Conservation (phyloP, 2,888 invertebrate species). For the Tenthredo amoena region DNA sequence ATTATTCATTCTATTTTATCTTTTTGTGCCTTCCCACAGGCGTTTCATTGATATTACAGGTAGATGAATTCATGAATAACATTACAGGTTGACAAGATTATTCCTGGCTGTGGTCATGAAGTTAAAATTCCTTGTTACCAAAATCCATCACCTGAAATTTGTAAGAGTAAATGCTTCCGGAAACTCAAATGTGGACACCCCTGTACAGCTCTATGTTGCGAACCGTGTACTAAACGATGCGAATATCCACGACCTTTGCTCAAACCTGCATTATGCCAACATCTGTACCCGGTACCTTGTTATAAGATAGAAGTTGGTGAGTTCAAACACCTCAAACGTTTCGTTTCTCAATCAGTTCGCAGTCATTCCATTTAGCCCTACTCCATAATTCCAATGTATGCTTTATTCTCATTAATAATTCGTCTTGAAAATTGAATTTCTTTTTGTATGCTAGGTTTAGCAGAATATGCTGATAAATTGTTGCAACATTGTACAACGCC, state of each 20-base stretch:
- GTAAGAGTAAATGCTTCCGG: constrained; percentile 78
- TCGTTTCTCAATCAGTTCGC: not conserved
- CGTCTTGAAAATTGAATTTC: not conserved
- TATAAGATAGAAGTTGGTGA: constrained; percentile 65
- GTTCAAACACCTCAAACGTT: constrained; percentile 41
- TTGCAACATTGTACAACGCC: constrained; percentile 77
- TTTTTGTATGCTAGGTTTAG: constrained; percentile 53
- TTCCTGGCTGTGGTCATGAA: constrained; percentile 78
- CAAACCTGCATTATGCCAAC: constrained; percentile 78
- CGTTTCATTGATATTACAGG: constrained; percentile 69
- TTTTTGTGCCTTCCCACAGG: constrained; percentile 20
- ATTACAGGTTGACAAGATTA: constrained; percentile 77
- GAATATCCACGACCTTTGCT: constrained; percentile 75
- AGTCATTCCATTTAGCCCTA: not conserved
- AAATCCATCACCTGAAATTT: constrained; percentile 70
- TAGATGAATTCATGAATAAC: constrained; percentile 71
- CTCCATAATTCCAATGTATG: not conserved
- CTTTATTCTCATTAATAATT: not conserved
- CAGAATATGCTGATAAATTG: constrained; percentile 63
- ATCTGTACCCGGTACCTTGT: constrained; percentile 78
- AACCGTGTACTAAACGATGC: constrained; percentile 71
- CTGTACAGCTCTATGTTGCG: constrained; percentile 70
- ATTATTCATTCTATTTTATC: not conserved
- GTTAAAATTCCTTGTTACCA: constrained; percentile 76
- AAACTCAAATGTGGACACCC: constrained; percentile 79